Conservation (phyloP, 2,888 invertebrate genomes). For the Agrotis clavis region DNA sequence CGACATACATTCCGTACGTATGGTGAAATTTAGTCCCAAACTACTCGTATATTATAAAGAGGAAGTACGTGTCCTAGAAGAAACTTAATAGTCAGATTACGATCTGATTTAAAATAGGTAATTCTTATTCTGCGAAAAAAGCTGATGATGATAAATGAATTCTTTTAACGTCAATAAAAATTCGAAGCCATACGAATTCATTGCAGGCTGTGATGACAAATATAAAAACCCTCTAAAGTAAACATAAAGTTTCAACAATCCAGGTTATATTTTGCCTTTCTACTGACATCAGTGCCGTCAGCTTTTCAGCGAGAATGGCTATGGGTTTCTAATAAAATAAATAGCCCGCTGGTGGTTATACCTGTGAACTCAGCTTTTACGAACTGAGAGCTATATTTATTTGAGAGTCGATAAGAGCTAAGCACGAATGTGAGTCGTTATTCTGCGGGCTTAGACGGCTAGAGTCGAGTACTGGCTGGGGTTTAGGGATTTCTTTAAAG, state of each 20-base stretch:
- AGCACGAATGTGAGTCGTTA: conserved; percentile 30
- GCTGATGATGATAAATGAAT: not conserved
- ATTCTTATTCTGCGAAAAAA: not conserved
- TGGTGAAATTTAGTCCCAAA: no score
- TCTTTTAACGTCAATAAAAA: not conserved
- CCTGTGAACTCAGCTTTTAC: conserved; percentile 53
- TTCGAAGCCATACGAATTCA: conserved; percentile 13
- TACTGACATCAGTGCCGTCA: conserved; percentile 50
- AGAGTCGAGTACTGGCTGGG: not conserved
- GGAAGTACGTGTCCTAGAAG: no score
- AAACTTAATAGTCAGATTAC: not conserved
- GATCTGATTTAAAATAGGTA: not conserved
- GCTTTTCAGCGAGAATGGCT: conserved; percentile 44
- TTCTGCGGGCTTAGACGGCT: conserved; percentile 1
- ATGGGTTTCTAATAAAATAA: conserved; percentile 64
- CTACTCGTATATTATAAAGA: no score
- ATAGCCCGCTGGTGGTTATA: conserved; percentile 41
- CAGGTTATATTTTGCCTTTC: conserved; percentile 15
- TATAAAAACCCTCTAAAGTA: conserved; percentile 27
- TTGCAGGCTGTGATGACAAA: conserved; percentile 24
- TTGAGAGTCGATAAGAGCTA: conserved; percentile 41
- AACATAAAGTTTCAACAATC: conserved; percentile 44
- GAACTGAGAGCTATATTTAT: conserved; percentile 53
- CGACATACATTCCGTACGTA: no score
- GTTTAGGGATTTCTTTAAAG: not conserved